Evolutionary conservation across 2,113 vertebrate species (phyloP), one percentile per base, ranked within the genome.

Genomic region (Struthidea cinerea): DNA sequence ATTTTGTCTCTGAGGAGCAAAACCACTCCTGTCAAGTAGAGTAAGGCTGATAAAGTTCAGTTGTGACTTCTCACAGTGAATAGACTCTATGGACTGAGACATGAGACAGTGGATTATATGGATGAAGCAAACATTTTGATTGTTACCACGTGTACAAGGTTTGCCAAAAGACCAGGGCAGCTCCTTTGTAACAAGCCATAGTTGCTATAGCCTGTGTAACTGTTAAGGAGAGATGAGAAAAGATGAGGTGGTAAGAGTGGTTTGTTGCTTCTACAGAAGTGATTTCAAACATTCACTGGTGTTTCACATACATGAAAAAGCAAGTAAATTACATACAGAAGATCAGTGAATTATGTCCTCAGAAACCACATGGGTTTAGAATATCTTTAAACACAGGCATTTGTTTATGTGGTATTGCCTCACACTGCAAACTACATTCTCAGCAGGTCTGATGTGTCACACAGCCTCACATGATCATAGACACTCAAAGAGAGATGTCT

Each of bases 21-120:
- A 89, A 63, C 4, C 32, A 63, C 13, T 84, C 19, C 18, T 61
- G 8, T 46, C 26, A 55, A 55, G 23, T 20, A 28, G 1, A 84
- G 14, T 74, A 28, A 68, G 33, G 50, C 26, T 80, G 30, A 67
- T 59, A 28, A 76, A 71, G 41, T 39, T 80, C 64, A 68, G 1
- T 11, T 68, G 13, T 84, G 63, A 37, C 33, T 76, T 73, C 28
- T 23, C 33, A 41, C 33, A 32, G 11, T 26, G 67, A 76, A 63
- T 84, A 50, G 50, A 41, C 2, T 7, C 12, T 23, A 23, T 10
- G 4, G 70, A 39, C 37, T 80, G 73, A 68, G 32, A 69, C 0
- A 0, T 44, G 26, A 57, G 22, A 42, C 37, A 50, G 42, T 0
- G 0, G 37, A 52, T 67, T 61, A 65, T 21, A 61, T 26, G 21